Evolutionary conservation across 2,888 invertebrate species (phyloP).

Genomic region (Tetanocera ferruginea): DNA sequence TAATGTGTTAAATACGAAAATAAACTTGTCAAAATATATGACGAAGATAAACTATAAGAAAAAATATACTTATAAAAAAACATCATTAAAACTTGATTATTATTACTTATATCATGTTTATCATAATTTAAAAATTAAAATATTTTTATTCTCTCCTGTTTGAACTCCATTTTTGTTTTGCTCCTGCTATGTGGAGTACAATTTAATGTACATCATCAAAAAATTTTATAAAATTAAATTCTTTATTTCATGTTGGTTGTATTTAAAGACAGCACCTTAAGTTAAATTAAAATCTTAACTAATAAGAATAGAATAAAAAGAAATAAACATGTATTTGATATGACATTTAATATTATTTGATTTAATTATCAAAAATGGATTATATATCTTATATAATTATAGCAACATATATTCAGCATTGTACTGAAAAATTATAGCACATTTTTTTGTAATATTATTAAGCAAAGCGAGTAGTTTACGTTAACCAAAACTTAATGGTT

Average conservation of each 20-base stretch:
- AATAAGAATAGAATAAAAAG: too few relatives aligned
- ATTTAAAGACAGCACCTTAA: too few relatives aligned
- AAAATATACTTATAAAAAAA: neutral
- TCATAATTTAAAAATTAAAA: conserved; percentile 65
- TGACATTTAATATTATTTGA: too few relatives aligned
- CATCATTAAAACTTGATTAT: conserved; percentile 32
- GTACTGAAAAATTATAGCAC: too few relatives aligned
- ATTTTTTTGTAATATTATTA: too few relatives aligned
- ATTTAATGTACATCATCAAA: neutral
- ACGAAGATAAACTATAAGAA: neutral
- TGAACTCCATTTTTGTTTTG: conserved; percentile 55
- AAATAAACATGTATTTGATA: too few relatives aligned
- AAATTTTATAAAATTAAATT: neutral
- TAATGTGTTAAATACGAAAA: neutral
- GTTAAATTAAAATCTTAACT: too few relatives aligned
- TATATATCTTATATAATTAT: too few relatives aligned
- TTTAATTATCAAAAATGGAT: too few relatives aligned
- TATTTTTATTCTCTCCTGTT: conserved; percentile 65
- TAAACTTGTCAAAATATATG: neutral
- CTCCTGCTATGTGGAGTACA: conserved; percentile 39
- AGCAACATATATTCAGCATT: too few relatives aligned
- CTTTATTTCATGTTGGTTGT: neutral
- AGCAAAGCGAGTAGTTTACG: too few relatives aligned
- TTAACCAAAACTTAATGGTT: too few relatives aligned
- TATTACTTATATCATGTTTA: conserved; percentile 45